Evolutionary conservation across 2,888 invertebrate genomes (phyloP), one percentile per base, ranked within the genome.

Genomic region (Ophion obscuratus): DNA sequence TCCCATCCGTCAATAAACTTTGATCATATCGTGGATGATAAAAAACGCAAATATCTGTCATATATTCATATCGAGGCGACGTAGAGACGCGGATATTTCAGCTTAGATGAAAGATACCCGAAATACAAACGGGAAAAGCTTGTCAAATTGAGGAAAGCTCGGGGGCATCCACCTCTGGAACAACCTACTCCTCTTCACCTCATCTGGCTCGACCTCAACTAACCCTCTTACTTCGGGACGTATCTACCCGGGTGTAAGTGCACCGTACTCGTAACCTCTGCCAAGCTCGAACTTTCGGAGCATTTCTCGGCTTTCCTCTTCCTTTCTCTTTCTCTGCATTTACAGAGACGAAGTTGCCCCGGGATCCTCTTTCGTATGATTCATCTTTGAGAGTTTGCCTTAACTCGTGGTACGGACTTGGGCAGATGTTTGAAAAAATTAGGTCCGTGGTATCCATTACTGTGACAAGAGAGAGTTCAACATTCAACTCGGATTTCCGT

Each of bases 101-200:
- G 67, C 24, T 59, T 61, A 27, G 44, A 74, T 74, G 62, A 47
- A 66, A 74, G 40, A 81, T 73, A 75, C 14, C 66, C 40, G 47
- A 61, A 79, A 74, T 70, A 81, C 73, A 57, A 85, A 79, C 75
- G 70, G 66, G 68, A 66, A 79, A 79, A 53, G 78, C 74, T 82
- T 70, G 82, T 82, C 75, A 79, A 75, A 75, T 82, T 68, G 66
- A 68, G 53, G 67, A 66, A 85, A 85, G 75, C 85, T 85, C 79
- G 57, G 36, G 85, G 70, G 70, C 78, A 81, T 77, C 77, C 67
- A 81, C 78, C 82, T 82, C 78, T 68, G 75, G 66, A 79, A 79
- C 71, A 85, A 82, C 78, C 75, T 71, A 78, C 75, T 67, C 47
- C 71, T 73, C 53, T 64, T 17, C 62, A 36, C 57, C 57, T 40